These are phyloP conservation scores for Sepioteuthis lessoniana DNA, from an alignment of 2,888 invertebrate genomes.

Conservation along the genomic window DNA sequence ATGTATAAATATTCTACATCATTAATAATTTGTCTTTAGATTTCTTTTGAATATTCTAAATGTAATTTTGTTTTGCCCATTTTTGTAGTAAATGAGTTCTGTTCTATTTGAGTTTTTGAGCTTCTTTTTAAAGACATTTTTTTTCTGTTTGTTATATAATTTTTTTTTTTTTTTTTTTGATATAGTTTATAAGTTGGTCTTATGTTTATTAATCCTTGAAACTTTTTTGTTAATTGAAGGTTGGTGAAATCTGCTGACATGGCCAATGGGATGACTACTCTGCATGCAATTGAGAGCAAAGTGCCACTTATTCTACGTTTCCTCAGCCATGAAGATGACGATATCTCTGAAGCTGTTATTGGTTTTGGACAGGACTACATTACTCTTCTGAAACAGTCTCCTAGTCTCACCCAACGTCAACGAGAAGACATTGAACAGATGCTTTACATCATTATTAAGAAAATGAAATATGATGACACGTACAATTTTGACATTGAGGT, in stretches of 20 bases:
- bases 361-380: conserved; percentile 78
- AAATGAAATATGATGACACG: conserved; percentile 77
- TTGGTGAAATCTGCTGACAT: conserved; percentile 54
- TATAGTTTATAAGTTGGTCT: no score
- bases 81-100: no score
- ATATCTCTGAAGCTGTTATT: conserved; percentile 77
- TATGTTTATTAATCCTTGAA: no score
- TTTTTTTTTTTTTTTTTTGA: no score
- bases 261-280: conserved; percentile 62
- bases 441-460: conserved; percentile 76
- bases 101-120: no score
- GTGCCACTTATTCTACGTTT: conserved; percentile 76
- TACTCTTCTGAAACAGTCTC: conserved; percentile 74
- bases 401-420: conserved; percentile 71
- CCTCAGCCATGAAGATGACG: conserved; percentile 77
- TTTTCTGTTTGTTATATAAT: no score
- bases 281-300: conserved; percentile 75
- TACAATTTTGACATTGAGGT: conserved; percentile 77
- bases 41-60: no score
- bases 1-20: no score
- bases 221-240: not conserved
- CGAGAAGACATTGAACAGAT: conserved; percentile 68
- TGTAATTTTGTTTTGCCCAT: no score
- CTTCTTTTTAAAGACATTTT: no score
- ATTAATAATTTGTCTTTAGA: no score